Conservation (phyloP, 1,140 invertebrate species). For the Sycobia sp. region DNA sequence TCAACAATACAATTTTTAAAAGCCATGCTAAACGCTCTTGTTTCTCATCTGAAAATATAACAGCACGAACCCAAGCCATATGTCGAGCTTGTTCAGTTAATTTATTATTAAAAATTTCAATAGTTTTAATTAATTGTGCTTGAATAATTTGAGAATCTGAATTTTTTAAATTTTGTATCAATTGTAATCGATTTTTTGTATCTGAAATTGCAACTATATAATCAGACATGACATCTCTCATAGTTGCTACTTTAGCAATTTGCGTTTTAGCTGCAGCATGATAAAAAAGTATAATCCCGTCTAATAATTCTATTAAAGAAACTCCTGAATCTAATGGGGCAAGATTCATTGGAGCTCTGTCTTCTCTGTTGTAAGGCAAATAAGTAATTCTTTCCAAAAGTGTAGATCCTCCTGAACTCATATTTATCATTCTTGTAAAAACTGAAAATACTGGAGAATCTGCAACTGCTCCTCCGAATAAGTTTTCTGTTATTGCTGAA, state of each 20-base stretch:
- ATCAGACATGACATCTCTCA: conserved; percentile 67
- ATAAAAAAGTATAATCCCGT: conserved; percentile 73
- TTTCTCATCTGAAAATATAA: conserved; percentile 67
- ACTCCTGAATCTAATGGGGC: conserved; percentile 57
- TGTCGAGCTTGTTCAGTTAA: conserved; percentile 65
- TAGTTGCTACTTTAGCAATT: conserved; percentile 68
- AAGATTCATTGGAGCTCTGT: conserved; percentile 41
- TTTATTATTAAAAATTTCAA: conserved; percentile 65
- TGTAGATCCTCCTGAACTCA: conserved; percentile 41
- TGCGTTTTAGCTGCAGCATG: conserved; percentile 73
- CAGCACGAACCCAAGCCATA: conserved; percentile 70
- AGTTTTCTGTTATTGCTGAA: conserved; percentile 37
- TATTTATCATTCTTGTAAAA: conserved; percentile 45
- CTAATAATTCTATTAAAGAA: conserved; percentile 68
- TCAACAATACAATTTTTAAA: conserved; percentile 64
- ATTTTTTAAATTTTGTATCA: conserved; percentile 42
- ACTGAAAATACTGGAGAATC: conserved; percentile 46
- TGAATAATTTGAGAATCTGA: conserved; percentile 50
- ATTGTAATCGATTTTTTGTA: conserved; percentile 58
- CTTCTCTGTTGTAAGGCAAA: conserved; percentile 45
- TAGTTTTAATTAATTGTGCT: conserved; percentile 56
- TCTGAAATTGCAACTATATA: conserved; percentile 64
- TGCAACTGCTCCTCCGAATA: conserved; percentile 33
- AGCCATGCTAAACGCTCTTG: conserved; percentile 68
- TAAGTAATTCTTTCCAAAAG: conserved; percentile 49